Conservation (phyloP, 2,797 vertebrate species). For the Ataeniobius toweri region DNA sequence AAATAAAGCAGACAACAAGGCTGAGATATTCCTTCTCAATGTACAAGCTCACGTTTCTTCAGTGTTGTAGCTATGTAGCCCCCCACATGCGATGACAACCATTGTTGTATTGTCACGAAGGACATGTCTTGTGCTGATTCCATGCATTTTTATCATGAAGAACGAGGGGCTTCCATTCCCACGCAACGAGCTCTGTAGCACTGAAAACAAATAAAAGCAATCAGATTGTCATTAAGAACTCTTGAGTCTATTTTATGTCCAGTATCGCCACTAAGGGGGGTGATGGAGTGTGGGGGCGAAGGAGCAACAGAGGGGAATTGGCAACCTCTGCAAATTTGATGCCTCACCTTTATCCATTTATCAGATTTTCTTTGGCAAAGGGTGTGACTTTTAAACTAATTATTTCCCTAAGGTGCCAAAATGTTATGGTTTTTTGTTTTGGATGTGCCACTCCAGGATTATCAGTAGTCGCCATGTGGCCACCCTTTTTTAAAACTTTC, state of each 20-base stretch:
- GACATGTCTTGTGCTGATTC: constrained; percentile 71
- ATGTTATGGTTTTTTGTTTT: neutral
- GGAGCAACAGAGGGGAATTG: neutral
- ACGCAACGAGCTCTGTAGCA: constrained; percentile 66
- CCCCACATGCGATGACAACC: constrained; percentile 61
- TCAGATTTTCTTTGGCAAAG: neutral
- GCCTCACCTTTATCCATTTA: neutral
- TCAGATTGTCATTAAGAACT: constrained; percentile 61
- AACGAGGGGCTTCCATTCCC: constrained; percentile 59
- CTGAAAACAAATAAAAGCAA: constrained; percentile 70
- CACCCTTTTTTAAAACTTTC: neutral
- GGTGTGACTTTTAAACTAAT: neutral
- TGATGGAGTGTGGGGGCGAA: too few relatives aligned
- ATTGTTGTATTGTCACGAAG: constrained; percentile 71
- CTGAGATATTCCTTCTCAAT: constrained; percentile 52
- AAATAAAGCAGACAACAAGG: constrained; percentile 29
- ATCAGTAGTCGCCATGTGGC: neutral
- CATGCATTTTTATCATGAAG: constrained; percentile 64
- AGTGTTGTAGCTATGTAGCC: constrained; percentile 72
- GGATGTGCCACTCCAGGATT: neutral
- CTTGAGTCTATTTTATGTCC: constrained; percentile 54
- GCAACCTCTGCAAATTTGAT: neutral
- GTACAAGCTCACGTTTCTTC: constrained; percentile 72
- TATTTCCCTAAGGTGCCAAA: neutral
- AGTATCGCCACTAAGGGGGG: neutral